Evolutionary conservation across 2,888 invertebrate genomes (phyloP), one percentile per base, ranked within the genome.

Genomic region (Ornithoptera priamus): DNA sequence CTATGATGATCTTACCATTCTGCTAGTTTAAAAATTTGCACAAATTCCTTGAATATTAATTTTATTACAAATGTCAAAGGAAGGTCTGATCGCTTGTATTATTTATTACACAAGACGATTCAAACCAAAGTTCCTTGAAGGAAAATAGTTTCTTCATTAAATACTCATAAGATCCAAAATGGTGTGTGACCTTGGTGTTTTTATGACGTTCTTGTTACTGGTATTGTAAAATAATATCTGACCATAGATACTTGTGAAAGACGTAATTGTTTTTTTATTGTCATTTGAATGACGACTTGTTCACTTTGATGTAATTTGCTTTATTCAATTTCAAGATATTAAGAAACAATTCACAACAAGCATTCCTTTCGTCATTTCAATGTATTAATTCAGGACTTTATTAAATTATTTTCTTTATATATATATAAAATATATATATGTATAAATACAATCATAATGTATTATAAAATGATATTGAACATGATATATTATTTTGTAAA

Each of bases 251-350:
- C 62, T 68, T 62, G 67, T 62, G 67, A 68, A 68, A 63, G 67
- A 50, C 50, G 56, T 50, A 68, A 56, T 67, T 67, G 57, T 20
- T 68, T 62, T 66, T 66, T 68, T 59, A 68, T 46, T 62, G 50
- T 63, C 36, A 46, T 68, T 63, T 68, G 12, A 68, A 63, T 62
- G 57, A 30, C 30, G 17, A 36, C 22, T 18, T 61, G 39, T 39
- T 39, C 46, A 22, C 46, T 67, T 67, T 61, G 71, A 72, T 72
- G 73, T 77, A 75, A 75, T 78, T 82, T 79, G 81, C 81, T 81
- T 84, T 79, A 77, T 80, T 58, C 57, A 58, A 20, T 58, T 58
- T 22, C n/a, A 5, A 18, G n/a, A 58, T 58, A 58, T 58, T 24
- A 24, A 58, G 57, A 58, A 58, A 53, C 53, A 53, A 53, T 4